These are phyloP conservation scores for Rhyacophila brunnea DNA, from an alignment of 1,140 invertebrate genomes.

Conservation along the genomic window DNA sequence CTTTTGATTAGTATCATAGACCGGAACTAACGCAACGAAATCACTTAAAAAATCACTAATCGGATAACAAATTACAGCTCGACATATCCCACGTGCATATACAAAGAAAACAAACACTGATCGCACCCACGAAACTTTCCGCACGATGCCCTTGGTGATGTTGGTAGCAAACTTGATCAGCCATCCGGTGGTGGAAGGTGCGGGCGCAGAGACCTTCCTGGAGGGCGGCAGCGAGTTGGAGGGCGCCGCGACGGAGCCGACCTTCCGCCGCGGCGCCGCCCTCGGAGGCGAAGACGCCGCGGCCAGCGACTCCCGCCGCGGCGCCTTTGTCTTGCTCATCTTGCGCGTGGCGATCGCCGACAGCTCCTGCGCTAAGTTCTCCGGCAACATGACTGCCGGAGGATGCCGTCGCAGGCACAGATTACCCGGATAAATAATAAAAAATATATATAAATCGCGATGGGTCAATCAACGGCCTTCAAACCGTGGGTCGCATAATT, in stretches of 20 bases:
- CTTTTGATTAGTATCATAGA: too few species aligned
- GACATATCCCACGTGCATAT: too few species aligned
- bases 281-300: not conserved
- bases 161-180: constrained; percentile 7
- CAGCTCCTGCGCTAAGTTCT: constrained; percentile 22
- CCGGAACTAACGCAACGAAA: too few species aligned
- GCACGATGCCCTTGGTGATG: constrained; percentile 4
- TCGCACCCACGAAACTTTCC: constrained; percentile 20
- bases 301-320: not conserved
- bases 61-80: too few species aligned
- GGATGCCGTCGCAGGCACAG: too few species aligned
- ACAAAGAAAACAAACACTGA: not conserved
- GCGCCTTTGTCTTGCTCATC: not conserved
- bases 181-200: constrained; percentile 6
- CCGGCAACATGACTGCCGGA: constrained; percentile 14
- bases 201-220: not conserved
- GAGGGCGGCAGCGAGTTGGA: not conserved
- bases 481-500: not conserved
- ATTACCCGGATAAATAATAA: too few species aligned
- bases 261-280: constrained; percentile 4
- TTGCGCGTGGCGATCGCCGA: not conserved
- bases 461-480: not conserved
- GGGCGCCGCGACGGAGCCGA: constrained; percentile 3
- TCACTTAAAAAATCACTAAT: too few species aligned
- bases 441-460: too few species aligned